Conservation (phyloP, 2,888 invertebrate genomes). For the Drosophila subquinaria region DNA sequence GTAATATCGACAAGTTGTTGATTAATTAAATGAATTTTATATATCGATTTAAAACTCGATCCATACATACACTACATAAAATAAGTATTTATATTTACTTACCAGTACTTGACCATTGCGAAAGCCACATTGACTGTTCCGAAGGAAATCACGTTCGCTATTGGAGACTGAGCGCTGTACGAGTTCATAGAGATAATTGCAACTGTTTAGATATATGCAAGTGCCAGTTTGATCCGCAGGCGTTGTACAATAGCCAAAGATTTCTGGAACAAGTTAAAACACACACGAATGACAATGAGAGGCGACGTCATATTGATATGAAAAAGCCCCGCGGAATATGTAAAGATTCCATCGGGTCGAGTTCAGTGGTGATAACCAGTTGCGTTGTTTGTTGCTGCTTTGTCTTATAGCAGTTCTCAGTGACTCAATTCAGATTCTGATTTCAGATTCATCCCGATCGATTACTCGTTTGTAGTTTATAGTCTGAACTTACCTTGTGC, state of each 20-base stretch:
- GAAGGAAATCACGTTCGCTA: conserved; percentile 85
- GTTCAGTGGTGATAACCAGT: conserved; percentile 69
- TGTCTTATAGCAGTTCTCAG: conserved; percentile 11
- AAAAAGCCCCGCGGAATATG: conserved; percentile 32
- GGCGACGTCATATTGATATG: conserved; percentile 9
- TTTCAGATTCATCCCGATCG: conserved; percentile 5
- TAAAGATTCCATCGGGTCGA: conserved; percentile 53
- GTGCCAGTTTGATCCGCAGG: conserved; percentile 66
- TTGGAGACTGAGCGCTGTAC: conserved; percentile 50
- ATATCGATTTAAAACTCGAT: no score
- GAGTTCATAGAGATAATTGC: conserved; percentile 67
- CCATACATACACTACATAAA: no score
- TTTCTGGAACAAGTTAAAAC: conserved; percentile 46
- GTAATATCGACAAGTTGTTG: no score
- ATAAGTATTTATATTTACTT: not conserved
- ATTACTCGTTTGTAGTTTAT: not conserved
- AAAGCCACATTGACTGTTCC: conserved; percentile 89
- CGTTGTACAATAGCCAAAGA: conserved; percentile 73
- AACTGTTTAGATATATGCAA: conserved; percentile 71
- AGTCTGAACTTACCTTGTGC: conserved; percentile 45
- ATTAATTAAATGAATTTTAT: no score
- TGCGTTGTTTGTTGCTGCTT: conserved; percentile 33
- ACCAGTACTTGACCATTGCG: conserved; percentile 83
- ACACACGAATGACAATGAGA: not conserved
- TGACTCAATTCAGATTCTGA: conserved; percentile 29